Evolutionary conservation across 2,888 invertebrate species (phyloP).

Genomic region (Limnephilus marmoratus): DNA sequence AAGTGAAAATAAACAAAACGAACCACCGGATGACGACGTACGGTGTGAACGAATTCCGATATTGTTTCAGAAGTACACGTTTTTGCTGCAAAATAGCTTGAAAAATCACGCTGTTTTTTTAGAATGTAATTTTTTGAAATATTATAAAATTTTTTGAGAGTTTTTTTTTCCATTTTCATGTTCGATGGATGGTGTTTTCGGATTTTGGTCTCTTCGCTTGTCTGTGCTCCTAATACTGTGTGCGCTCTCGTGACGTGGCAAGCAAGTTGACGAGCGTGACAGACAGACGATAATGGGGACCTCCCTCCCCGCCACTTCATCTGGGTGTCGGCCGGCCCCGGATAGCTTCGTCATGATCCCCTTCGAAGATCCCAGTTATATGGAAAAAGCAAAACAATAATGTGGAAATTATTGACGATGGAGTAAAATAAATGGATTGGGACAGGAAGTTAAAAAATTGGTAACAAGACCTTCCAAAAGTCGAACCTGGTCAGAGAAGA

Average conservation of each 20-base stretch:
- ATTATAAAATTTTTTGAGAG: neutral
- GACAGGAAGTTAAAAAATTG: no score
- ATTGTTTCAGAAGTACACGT: neutral
- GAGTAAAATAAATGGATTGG: neutral
- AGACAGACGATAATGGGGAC: conserved; percentile 10
- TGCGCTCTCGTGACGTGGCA: conserved; percentile 39
- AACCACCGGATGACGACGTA: neutral
- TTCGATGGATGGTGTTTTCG: neutral
- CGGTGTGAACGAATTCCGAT: neutral
- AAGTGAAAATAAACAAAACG: conserved; percentile 27
- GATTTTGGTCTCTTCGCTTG: neutral
- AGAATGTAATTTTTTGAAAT: neutral
- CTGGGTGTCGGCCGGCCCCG: neutral
- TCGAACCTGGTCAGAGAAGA: no score
- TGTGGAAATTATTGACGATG: neutral
- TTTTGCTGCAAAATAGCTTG: neutral
- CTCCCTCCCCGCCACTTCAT: neutral
- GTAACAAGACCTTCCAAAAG: no score
- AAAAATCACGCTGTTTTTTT: neutral
- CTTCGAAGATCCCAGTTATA: neutral
- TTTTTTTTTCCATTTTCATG: neutral
- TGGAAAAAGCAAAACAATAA: neutral
- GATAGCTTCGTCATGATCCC: neutral
- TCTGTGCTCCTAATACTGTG: conserved; percentile 21
- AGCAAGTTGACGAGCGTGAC: conserved; percentile 17